Conservation (phyloP, 92 coral and sea anemone genomes). For the Parazoanthus atlanticus region DNA sequence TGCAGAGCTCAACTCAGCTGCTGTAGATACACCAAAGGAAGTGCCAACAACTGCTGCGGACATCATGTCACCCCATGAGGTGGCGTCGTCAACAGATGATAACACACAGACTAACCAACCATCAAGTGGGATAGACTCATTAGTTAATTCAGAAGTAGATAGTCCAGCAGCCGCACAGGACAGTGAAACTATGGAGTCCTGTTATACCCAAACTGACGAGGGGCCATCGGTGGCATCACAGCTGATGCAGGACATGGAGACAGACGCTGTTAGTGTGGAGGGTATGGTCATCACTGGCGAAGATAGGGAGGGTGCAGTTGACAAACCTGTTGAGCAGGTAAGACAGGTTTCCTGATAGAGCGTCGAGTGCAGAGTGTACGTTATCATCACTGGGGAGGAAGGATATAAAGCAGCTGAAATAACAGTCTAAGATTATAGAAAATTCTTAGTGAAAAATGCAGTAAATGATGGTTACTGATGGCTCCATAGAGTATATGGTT, state of each 20-base stretch:
- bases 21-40: conserved; percentile 27
- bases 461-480: no score
- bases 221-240: conserved; percentile 88
- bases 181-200: conserved; percentile 55
- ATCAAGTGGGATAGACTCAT: conserved; percentile 40
- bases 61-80: background rate
- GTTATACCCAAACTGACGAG: conserved; percentile 45
- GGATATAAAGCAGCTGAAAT: no score
- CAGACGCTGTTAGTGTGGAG: conserved; percentile 72
- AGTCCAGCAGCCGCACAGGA: conserved; percentile 50
- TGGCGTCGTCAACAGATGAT: background rate
- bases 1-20: conserved; percentile 30
- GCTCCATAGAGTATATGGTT: no score
- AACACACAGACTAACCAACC: conserved; percentile 22
- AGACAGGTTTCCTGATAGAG: background rate
- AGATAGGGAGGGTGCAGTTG: conserved; percentile 64
- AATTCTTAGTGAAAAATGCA: no score
- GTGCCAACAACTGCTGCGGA: conserved; percentile 19
- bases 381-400: no score
- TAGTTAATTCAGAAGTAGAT: conserved; percentile 63
- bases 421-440: no score
- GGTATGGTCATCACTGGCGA: conserved; percentile 83
- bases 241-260: conserved; percentile 82
- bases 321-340: conserved; percentile 67
- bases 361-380: no score